Conservation (phyloP, 1,140 invertebrate species). For the Drosophila serrata region DNA sequence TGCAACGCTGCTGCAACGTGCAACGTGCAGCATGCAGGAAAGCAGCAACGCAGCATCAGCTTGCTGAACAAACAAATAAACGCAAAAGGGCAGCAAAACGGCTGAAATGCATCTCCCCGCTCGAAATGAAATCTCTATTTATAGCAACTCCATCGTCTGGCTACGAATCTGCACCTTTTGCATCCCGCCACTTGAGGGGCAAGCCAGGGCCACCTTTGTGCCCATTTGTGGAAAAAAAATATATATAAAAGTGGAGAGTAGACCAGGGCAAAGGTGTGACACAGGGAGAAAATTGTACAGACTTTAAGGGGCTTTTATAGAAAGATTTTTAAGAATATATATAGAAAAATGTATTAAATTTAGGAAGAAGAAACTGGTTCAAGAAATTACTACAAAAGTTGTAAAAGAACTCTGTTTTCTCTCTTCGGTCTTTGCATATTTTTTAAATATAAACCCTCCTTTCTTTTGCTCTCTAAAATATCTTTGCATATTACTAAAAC, state of each 20-base stretch:
- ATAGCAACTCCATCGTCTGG: slow-evolving; percentile 44
- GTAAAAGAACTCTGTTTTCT: not conserved
- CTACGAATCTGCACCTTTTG: slow-evolving; percentile 67
- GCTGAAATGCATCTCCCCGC: slow-evolving; percentile 8
- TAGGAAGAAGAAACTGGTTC: too few relatives aligned
- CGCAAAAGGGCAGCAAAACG: slow-evolving; percentile 68
- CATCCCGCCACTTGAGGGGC: slow-evolving; percentile 68
- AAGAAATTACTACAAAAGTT: not conserved
- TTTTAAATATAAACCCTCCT: not conserved
- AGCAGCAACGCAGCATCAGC: slow-evolving; percentile 48
- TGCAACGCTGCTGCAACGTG: slow-evolving; percentile 26
- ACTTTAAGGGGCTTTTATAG: not conserved
- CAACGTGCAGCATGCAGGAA: slow-evolving; percentile 33
- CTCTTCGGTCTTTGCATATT: not conserved
- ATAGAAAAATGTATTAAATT: not conserved
- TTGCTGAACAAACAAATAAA: slow-evolving; percentile 78
- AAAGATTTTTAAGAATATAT: not conserved
- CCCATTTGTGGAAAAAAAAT: slow-evolving; percentile 22
- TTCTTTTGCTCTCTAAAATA: not conserved
- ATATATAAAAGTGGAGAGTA: slow-evolving; percentile 19
- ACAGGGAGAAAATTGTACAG: slow-evolving; percentile 3
- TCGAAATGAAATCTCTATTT: slow-evolving; percentile 54
- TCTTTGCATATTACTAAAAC: not conserved
- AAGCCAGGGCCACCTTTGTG: slow-evolving; percentile 67
- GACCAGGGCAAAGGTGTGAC: slow-evolving; percentile 42